Evolutionary conservation across 2,888 invertebrate genomes (phyloP).

Genomic region (Aspidiotus rigidus): DNA sequence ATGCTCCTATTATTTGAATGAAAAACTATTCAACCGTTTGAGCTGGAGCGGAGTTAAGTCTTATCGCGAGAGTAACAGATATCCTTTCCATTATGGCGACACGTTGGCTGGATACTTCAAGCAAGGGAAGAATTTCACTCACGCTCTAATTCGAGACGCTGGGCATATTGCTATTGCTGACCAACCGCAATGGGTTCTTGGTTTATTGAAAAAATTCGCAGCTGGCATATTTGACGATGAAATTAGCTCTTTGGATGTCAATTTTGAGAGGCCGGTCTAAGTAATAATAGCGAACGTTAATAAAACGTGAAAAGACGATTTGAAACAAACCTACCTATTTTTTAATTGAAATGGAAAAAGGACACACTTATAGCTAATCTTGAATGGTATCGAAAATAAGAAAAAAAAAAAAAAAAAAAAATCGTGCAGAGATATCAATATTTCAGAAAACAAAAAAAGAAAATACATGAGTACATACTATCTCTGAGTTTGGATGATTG

Average conservation of each 20-base stretch:
- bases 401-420: too few species aligned
- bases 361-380: too few species aligned
- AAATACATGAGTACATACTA: too few species aligned
- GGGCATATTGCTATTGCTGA: conserved; percentile 74
- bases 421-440: too few species aligned
- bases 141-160: conserved; percentile 63
- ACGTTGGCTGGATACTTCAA: conserved; percentile 68
- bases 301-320: too few species aligned
- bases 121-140: conserved; percentile 59
- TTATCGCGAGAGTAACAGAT: conserved; percentile 56
- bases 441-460: too few species aligned
- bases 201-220: conserved; percentile 61
- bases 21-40: conserved; percentile 44
- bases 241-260: neutral
- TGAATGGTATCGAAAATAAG: too few species aligned
- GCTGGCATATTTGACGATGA: conserved; percentile 34
- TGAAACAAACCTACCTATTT: too few species aligned
- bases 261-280: neutral
- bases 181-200: conserved; percentile 65
- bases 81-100: conserved; percentile 57
- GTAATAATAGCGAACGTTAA: too few species aligned
- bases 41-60: conserved; percentile 56
- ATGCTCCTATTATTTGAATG: conserved; percentile 57
- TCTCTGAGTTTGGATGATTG: too few species aligned
- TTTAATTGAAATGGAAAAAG: too few species aligned